These are phyloP conservation scores for Drosophila dunni DNA, from an alignment of 1,140 invertebrate species.

Conservation along the genomic window DNA sequence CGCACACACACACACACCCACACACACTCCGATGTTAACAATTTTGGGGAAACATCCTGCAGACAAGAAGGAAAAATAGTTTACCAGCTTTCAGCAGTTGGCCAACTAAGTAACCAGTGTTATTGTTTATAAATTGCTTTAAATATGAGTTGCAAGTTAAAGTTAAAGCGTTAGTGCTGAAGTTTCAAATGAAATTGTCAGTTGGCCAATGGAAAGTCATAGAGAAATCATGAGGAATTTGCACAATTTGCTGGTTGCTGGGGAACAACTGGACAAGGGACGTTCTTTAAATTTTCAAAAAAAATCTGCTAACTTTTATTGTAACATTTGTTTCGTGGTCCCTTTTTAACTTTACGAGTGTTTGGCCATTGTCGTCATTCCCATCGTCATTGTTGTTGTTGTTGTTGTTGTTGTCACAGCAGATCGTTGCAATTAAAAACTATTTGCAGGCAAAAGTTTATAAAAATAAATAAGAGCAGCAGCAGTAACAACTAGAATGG, in stretches of 20 bases:
- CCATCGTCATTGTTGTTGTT: constrained; percentile 29
- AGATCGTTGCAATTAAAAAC: constrained; percentile 72
- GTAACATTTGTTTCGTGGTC: constrained; percentile 37
- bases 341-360: constrained; percentile 39
- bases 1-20: constrained; percentile 14
- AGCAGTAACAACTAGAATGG: constrained; percentile 8
- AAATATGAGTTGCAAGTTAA: constrained; percentile 47
- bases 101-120: constrained; percentile 35
- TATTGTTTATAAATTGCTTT: constrained; percentile 55
- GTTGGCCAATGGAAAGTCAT: constrained; percentile 15
- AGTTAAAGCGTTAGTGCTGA: constrained; percentile 40
- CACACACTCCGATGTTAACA: constrained; percentile 21
- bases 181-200: constrained; percentile 18
- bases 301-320: constrained; percentile 34
- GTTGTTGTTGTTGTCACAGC: constrained; percentile 37
- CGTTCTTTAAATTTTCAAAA: constrained; percentile 13
- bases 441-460: constrained; percentile 72
- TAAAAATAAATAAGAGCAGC: constrained; percentile 54
- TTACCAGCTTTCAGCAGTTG: constrained; percentile 43
- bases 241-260: not conserved
- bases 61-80: constrained; percentile 55
- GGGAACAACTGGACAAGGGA: not conserved
- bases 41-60: constrained; percentile 57
- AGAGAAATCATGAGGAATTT: constrained; percentile 8
- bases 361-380: constrained; percentile 23